Evolutionary conservation across 2,113 vertebrate species (phyloP).

Genomic region (Dipodomys ordii): DNA sequence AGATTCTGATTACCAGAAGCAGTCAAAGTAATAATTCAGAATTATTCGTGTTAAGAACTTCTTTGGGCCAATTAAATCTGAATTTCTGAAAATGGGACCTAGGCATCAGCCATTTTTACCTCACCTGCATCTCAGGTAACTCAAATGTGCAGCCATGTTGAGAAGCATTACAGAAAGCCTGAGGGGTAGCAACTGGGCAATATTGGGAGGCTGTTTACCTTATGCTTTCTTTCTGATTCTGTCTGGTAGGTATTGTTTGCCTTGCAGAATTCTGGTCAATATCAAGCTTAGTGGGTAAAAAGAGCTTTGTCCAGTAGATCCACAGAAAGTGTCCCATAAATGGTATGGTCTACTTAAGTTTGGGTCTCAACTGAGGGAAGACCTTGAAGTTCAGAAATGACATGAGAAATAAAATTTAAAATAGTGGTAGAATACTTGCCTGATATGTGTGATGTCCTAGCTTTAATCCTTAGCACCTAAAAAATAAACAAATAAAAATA

Average conservation of each 20-base stretch:
- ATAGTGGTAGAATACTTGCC: background rate
- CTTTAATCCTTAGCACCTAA: background rate
- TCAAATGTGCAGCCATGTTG: background rate
- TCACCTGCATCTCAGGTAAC: background rate
- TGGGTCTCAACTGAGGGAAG: background rate
- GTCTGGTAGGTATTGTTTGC: background rate
- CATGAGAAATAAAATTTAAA: slow-evolving; percentile 33
- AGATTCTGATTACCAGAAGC: background rate
- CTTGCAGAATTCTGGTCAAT: background rate
- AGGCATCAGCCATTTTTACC: background rate
- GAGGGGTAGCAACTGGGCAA: background rate
- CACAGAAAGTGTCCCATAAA: background rate
- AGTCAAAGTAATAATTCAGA: background rate
- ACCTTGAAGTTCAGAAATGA: background rate
- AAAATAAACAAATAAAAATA: background rate
- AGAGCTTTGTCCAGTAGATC: background rate
- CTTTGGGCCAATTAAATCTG: background rate
- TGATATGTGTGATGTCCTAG: too few species aligned
- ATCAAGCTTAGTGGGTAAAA: background rate
- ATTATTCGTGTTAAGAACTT: background rate
- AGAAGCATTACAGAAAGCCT: background rate
- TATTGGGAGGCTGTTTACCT: background rate
- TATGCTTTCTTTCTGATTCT: background rate
- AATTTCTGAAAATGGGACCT: background rate
- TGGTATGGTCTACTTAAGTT: background rate